Evolutionary conservation across 2,888 invertebrate genomes (phyloP), one percentile per base, ranked within the genome.

Genomic region (Pristionchus japonicus): DNA sequence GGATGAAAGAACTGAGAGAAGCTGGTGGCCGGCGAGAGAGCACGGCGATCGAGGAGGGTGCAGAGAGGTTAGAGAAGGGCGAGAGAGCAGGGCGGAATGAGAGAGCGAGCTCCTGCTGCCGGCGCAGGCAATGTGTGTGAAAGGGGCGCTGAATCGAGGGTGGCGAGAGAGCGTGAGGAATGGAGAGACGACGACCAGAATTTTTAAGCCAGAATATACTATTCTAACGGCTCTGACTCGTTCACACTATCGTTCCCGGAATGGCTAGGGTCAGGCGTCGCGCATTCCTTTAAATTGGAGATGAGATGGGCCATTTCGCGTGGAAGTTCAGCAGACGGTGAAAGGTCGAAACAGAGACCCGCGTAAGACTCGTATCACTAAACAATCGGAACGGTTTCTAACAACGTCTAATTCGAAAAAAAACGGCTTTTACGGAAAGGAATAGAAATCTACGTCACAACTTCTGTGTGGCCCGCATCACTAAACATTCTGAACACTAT

Each of bases 181-280:
- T n/a, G 61, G 27, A 1, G 64, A 67, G 37, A 20, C 64, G 31
- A 64, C 31, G n/a, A n/a, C n/a, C n/a, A n/a, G n/a, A n/a, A n/a
- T n/a, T n/a, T n/a, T n/a, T n/a, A 64, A 64, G 64, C 70, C 70
- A 70, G 70, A 11, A 37, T 70, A 20, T 37, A 70, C 70, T 70
- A 67, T 67, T 67, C 64, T 67, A 31, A 67, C 64, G 34, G 20
- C 23, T 3, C 52, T 23, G 52, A 17, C 52, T n/a, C 57, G 57
- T n/a, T n/a, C n/a, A n/a, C n/a, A n/a, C 57, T 57, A 57, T 57
- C 23, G n/a, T n/a, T 57, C n/a, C 57, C n/a, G 4, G 57, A 57
- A 57, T 57, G n/a, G 23, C n/a, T n/a, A n/a, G 57, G 57, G 23
- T 23, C 57, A 9, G n/a, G 57, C n/a, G 23, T 57, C 57, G 23